phyloP scores from a whole-genome alignment of 1,140 invertebrate genomes.

The Diabrotica undecimpunctata region DNA sequence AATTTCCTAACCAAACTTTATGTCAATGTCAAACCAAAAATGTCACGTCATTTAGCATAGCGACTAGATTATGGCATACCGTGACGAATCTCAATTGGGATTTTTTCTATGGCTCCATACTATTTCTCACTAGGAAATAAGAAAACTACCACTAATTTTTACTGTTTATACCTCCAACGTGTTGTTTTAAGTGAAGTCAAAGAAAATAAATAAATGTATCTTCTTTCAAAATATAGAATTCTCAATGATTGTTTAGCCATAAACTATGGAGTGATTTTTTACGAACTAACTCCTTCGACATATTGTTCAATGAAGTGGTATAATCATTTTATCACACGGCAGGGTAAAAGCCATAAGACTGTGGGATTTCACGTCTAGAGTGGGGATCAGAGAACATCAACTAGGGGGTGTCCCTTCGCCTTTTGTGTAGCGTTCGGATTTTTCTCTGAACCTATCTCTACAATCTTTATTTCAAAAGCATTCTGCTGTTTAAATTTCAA shows the following conservation, averaged over 20 bases:
- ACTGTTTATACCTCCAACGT: too few relatives aligned
- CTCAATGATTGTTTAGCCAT: background rate
- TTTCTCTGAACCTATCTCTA: constrained; percentile 30
- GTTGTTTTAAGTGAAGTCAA: too few relatives aligned
- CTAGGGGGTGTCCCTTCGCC: constrained; percentile 27
- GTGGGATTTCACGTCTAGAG: constrained; percentile 38
- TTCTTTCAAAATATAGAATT: too few relatives aligned
- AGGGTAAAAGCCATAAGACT: constrained; percentile 27
- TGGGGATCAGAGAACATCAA: constrained; percentile 33
- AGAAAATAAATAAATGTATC: too few relatives aligned
- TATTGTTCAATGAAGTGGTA: constrained; percentile 43
- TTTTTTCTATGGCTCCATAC: too few relatives aligned
- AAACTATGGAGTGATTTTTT: background rate
- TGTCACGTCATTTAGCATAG: too few relatives aligned
- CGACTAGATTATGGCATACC: too few relatives aligned
- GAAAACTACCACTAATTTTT: too few relatives aligned
- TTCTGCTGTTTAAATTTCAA: constrained; percentile 36
- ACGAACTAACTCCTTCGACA: constrained; percentile 5
- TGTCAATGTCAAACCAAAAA: too few relatives aligned
- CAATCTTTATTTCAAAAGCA: constrained; percentile 34
- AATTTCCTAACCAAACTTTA: too few relatives aligned
- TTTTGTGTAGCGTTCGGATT: constrained; percentile 32
- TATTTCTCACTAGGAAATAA: too few relatives aligned
- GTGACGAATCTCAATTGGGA: too few relatives aligned
- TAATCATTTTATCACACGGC: constrained; percentile 44